phyloP scores from a whole-genome alignment of 1,140 invertebrate genomes.

The Psix sp. region DNA sequence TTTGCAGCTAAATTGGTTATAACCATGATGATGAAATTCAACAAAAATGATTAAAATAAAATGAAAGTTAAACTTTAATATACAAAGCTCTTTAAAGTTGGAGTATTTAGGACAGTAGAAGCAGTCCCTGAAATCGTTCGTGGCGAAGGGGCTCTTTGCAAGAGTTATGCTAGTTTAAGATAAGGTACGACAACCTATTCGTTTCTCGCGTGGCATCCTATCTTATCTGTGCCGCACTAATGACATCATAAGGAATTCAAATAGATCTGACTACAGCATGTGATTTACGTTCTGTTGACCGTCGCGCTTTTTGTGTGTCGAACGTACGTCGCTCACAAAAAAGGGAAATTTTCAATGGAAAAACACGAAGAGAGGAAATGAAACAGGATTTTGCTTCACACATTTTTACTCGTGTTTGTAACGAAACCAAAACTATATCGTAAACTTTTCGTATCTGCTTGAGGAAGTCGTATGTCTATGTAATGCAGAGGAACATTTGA shows the following conservation, averaged over 20 bases:
- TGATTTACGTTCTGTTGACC: constrained; percentile 50
- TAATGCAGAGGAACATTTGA: constrained; percentile 20
- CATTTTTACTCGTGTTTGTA: neutral
- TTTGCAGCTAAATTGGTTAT: constrained; percentile 20
- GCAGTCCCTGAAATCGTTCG: constrained; percentile 54
- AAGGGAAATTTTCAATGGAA: constrained; percentile 6
- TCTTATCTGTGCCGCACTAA: constrained; percentile 50
- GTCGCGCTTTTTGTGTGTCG: constrained; percentile 51
- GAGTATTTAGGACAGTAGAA: constrained; percentile 47
- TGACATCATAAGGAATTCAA: constrained; percentile 56
- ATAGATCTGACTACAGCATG: constrained; percentile 21
- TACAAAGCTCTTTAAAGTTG: constrained; percentile 46
- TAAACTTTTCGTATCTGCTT: constrained; percentile 19
- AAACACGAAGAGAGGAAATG: constrained; percentile 9
- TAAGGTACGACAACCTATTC: constrained; percentile 55
- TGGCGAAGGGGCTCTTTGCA: constrained; percentile 40
- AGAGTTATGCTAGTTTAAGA: constrained; percentile 50
- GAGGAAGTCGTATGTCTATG: constrained; percentile 16
- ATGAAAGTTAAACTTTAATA: constrained; percentile 32
- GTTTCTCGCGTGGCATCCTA: constrained; percentile 46
- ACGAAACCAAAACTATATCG: constrained; percentile 1
- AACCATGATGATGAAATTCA: constrained; percentile 21
- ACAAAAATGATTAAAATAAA: constrained; percentile 5
- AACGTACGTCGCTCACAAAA: constrained; percentile 4
- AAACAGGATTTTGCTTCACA: constrained; percentile 12